Base-by-base conservation (phyloP, 2,113 vertebrate species). In the Onychostoma macrolepis region DNA sequence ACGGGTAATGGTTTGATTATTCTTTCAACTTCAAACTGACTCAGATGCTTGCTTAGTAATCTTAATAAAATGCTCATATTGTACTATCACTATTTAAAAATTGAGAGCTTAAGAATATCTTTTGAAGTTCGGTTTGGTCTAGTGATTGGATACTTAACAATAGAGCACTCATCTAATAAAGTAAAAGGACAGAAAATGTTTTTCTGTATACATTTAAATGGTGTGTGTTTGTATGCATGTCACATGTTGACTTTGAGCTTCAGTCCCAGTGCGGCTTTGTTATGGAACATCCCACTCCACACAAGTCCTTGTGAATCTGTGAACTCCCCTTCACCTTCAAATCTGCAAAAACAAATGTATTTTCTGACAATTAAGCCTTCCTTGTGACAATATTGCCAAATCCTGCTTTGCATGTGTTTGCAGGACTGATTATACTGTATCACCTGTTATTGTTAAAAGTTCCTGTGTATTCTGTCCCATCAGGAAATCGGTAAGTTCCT, bases 401-500 rank as follows among this genome's bases (percentile, higher is more conserved):
- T 17, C 6, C 24, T 28, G n/a, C 6, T 36, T 33, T 79, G 4
- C 19, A 10, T 6, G 33, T 72, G 17, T 72, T 75, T 75, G 38
- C 41, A 65, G 53, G 2, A 33, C 28, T 19, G n/a, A 36, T 53
- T 5, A 24, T 28, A 12, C 6, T 6, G 85, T 76, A 85, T 91
- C 90, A 97, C 96, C 94, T 97, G 90, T 97, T 97, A 75, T 95
- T 87, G 80, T 87, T 86, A 90, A 98, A 97, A 24, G 85, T 91
- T 88, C 96, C 96, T 38, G 89, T 93, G 77, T 96, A 96, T 63
- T 93, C 93, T 36, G 94, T 93, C 78, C 95, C 94, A 71, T 92
- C 95, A 9, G 95, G 93, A 91, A 97, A 97, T 48, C 88, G 93
- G 45, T 97, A 97, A 12, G 91, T 96, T 69, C 96, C 96, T 24